Evolutionary conservation across 2,888 invertebrate genomes (phyloP).

Genomic region (Exephanes ischioxanthus): DNA sequence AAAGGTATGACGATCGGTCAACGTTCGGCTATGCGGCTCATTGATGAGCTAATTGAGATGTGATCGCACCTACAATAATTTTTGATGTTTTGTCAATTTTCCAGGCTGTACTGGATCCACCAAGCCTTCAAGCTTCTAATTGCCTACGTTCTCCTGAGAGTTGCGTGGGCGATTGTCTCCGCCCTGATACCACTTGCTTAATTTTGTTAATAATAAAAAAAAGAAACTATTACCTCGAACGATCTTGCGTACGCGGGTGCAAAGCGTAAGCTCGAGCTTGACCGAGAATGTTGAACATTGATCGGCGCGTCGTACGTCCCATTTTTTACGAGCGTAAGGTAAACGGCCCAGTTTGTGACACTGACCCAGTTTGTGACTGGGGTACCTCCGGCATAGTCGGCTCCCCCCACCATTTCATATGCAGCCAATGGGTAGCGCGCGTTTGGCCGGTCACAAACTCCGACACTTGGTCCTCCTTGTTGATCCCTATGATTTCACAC

Average conservation of each 20-base stretch:
- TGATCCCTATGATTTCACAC: no score
- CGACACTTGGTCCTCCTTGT: no score
- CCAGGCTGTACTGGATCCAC: conserved; percentile 83
- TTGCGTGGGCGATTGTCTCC: conserved; percentile 78
- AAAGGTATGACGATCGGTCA: conserved; percentile 84
- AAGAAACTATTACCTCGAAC: not conserved
- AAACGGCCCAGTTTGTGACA: no score
- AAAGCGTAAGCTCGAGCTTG: not conserved
- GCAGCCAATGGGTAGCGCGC: no score
- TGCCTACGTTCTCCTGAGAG: conserved; percentile 76
- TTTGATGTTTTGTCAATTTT: conserved; percentile 57
- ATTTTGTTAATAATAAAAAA: conserved; percentile 17
- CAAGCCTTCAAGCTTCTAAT: conserved; percentile 80
- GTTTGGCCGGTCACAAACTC: no score
- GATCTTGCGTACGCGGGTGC: conserved; percentile 14
- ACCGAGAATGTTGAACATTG: not conserved
- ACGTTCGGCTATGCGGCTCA: not conserved
- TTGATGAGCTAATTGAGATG: not conserved
- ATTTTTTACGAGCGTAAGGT: not conserved
- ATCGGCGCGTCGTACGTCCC: not conserved
- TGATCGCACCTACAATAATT: not conserved
- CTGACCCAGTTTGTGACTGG: no score
- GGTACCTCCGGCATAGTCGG: no score
- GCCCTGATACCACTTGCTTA: conserved; percentile 61
- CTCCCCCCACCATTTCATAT: no score